These are phyloP conservation scores for Thymelicus acteon DNA, from an alignment of 2,888 invertebrate genomes.

Conservation along the genomic window DNA sequence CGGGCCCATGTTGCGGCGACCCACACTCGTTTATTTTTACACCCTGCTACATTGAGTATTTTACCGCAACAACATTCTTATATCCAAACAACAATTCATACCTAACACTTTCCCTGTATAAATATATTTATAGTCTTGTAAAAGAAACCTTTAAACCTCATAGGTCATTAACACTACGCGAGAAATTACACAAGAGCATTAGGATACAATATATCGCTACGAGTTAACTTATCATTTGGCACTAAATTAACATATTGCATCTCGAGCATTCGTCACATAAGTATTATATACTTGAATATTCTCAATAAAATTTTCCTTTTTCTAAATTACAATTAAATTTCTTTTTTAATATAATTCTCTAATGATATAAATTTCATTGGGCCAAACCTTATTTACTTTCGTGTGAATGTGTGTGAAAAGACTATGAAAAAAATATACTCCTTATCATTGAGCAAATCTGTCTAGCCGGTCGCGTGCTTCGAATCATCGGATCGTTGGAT, in stretches of 20 bases:
- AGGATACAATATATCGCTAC: constrained; percentile 83
- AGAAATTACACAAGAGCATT: constrained; percentile 82
- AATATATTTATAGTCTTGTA: constrained; percentile 84
- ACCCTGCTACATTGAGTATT: constrained; percentile 81
- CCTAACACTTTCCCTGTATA: constrained; percentile 84
- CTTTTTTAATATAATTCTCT: constrained; percentile 60
- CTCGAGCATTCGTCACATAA: constrained; percentile 78
- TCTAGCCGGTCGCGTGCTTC: constrained; percentile 42
- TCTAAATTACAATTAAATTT: constrained; percentile 73
- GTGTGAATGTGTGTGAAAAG: constrained; percentile 55
- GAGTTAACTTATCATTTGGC: constrained; percentile 85
- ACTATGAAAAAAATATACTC: constrained; percentile 67
- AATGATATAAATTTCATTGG: constrained; percentile 71
- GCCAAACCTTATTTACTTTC: constrained; percentile 58
- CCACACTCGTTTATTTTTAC: constrained; percentile 67
- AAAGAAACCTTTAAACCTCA: constrained; percentile 83
- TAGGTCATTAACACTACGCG: constrained; percentile 83
- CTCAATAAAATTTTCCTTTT: constrained; percentile 64
- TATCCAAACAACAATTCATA: constrained; percentile 79
- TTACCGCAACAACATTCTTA: constrained; percentile 80
- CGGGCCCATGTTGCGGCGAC: not conserved
- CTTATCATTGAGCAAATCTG: constrained; percentile 74
- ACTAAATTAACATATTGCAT: constrained; percentile 85
- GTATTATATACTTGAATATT: constrained; percentile 72
- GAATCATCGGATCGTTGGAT: constrained; percentile 1